Evolutionary conservation across 2,113 vertebrate species (phyloP), one percentile per base, ranked within the genome.

Genomic region (Sinocyclocheilus anshuiensis): DNA sequence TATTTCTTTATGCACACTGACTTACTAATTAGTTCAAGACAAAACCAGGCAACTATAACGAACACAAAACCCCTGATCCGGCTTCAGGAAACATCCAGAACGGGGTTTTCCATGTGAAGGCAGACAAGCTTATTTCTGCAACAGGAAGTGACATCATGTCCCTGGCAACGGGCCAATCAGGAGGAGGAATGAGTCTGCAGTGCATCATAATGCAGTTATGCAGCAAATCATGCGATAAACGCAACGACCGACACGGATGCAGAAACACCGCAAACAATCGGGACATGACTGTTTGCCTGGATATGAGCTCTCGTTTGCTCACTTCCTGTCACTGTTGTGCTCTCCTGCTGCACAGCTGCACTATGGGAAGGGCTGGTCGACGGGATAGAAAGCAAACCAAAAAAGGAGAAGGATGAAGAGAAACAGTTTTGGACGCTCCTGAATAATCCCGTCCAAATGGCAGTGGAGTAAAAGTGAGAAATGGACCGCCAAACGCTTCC

Each of bases 311-410:
- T 61, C 16, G 76, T 61, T 4, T 3, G 0, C 29, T 86, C 87
- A 89, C 87, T 94, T 95, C 95, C 95, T 93, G 86, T 69, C 61
- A 94, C 94, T 95, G 94, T 95, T 87, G 0, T 6, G 57, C 8
- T 86, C 81, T 72, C 83, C 50, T 84, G 86, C 75, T 13, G 71
- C 88, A 86, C 92, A 94, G 94, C 93, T 95, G 92, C 33, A 2
- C 15, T 36, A 65, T 87, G 77, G 13, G 83, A 39, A 63, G 26
- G 55, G 36, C 6, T 13, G 42, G 4, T 8, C 61, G 0, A 50
- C 8, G 1, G 69, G 22, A 69, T 8, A 76, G 20, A n/a, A 29
- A 82, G 24, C 1, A n/a, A 9, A 65, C 81, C 85, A 86, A 86
- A 82, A 77, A 77, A 89, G 86, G 86, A 80, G 45, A 0, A 50